Base-by-base conservation (phyloP, 2,113 vertebrate genomes). In the Rhinolophus ferrumequinum region DNA sequence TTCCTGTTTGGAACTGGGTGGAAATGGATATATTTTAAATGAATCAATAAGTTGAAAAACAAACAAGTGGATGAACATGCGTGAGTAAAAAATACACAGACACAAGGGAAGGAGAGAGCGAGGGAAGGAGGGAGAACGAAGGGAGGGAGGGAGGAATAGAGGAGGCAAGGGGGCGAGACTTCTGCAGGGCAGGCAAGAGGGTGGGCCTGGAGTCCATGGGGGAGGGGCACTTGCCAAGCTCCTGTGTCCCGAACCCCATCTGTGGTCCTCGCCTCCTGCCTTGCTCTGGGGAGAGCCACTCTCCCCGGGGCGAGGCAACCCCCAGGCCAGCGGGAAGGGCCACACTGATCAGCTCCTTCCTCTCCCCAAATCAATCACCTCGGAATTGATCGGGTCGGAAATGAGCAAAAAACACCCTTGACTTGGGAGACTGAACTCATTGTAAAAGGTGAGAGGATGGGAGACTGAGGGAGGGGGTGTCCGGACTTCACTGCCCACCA, bases 401-500 rank as follows among this genome's bases (percentile, higher is more conserved):
- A 98, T 97, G 98, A 98, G 98, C 97, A 98, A 96, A 98, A 98
- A 98, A 97, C 96, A 96, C 97, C 98, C 97, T 97, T 98, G 95
- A 95, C 97, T 98, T 98, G 97, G 97, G 97, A 98, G 94, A 97
- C 90, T 1, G 83, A 98, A 92, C 97, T 98, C 98, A 97, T 97
- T 95, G 83, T 96, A 97, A 98, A 97, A 98, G 75, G 96, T 82
- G 10, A 64, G 18, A 50, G 47, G 75, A 28, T 69, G 41, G 56
- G 52, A 24, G n/a, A 1, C 18, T 13, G 3, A 11, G 28, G 54
- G 38, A 21, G 18, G 80, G 50, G 35, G 28, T 80, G 28, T 80
- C 82, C 10, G 41, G 33, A 14, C 30, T 62, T 28, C 33, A 5
- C 24, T 13, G 14, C 56, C 41, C 52, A 3, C 21, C 2, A 28